These are phyloP conservation scores for Liopterus haemorrhoidalis DNA, from an alignment of 2,888 invertebrate genomes.

Conservation along the genomic window DNA sequence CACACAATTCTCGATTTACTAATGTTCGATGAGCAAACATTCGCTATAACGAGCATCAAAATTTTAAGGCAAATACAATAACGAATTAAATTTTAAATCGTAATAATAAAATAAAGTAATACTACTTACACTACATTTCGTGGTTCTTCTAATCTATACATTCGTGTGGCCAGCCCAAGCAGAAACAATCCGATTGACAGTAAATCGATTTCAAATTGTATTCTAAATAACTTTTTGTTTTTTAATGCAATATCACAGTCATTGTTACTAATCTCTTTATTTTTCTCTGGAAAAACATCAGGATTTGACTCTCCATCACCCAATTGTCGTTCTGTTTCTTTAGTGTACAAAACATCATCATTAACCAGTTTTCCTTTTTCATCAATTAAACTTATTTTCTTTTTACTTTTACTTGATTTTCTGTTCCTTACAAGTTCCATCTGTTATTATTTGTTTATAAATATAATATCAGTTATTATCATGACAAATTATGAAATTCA, in stretches of 20 bases:
- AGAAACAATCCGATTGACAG: slow-evolving; percentile 65
- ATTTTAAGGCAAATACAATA: too few relatives aligned
- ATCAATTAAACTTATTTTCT: slow-evolving; percentile 12
- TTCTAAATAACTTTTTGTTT: slow-evolving; percentile 42
- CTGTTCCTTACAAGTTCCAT: slow-evolving; percentile 27
- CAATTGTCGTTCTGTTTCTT: slow-evolving; percentile 18
- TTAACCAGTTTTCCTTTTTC: slow-evolving; percentile 17
- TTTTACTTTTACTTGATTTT: slow-evolving; percentile 25
- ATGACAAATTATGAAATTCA: too few relatives aligned
- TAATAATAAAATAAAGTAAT: slow-evolving; percentile 15
- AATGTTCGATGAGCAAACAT: too few relatives aligned
- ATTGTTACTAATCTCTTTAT: slow-evolving; percentile 24
- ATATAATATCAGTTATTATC: too few relatives aligned
- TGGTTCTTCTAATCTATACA: slow-evolving; percentile 80
- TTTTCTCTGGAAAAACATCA: slow-evolving; percentile 12
- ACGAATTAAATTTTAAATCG: too few relatives aligned
- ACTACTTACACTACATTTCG: slow-evolving; percentile 81
- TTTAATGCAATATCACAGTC: slow-evolving; percentile 20
- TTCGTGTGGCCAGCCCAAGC: slow-evolving; percentile 66
- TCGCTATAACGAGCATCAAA: too few relatives aligned
- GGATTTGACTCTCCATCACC: slow-evolving; percentile 20
- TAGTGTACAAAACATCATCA: slow-evolving; percentile 20
- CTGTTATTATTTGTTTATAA: slow-evolving; percentile 10
- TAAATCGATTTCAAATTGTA: slow-evolving; percentile 68
- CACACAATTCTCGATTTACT: too few relatives aligned